phyloP scores from a whole-genome alignment of 2,113 vertebrate species.

The Prionailurus bengalensis region DNA sequence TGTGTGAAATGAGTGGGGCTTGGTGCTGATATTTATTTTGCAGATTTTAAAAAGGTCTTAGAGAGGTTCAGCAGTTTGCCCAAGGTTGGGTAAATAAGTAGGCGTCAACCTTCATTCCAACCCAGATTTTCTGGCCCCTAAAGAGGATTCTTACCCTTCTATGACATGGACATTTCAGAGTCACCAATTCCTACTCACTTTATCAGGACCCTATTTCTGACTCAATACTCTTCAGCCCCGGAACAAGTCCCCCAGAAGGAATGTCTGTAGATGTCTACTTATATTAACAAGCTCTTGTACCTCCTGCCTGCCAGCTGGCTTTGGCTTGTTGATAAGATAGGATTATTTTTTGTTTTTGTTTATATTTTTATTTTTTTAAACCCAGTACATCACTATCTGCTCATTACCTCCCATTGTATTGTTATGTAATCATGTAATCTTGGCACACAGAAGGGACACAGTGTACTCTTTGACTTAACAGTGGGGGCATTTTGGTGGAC shows the following conservation, averaged over 20 bases:
- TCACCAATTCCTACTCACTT: neutral
- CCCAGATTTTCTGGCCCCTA: neutral
- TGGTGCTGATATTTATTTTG: slow-evolving; percentile 12
- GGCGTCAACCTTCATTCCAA: neutral
- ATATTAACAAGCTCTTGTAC: neutral
- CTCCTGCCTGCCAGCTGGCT: neutral
- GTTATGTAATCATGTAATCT: neutral
- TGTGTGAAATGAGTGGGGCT: neutral
- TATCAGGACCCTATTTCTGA: neutral
- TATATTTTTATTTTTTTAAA: slow-evolving; percentile 37
- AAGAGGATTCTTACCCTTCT: neutral
- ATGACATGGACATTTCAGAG: neutral
- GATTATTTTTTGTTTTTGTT: slow-evolving; percentile 25
- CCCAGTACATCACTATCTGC: neutral
- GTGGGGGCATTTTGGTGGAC: neutral
- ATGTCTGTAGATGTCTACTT: neutral
- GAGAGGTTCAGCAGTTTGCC: slow-evolving; percentile 2
- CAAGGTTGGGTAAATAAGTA: neutral
- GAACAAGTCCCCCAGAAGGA: neutral
- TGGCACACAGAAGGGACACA: neutral
- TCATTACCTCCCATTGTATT: slow-evolving; percentile 20
- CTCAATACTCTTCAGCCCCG: neutral
- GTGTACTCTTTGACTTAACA: slow-evolving; percentile 44
- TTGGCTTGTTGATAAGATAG: slow-evolving; percentile 23
- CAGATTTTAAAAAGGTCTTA: slow-evolving; percentile 2